Evolutionary conservation across 30 jellyfish, hydroid and myxozoan species (phyloP).

Genomic region (Nemopilema nomurai): DNA sequence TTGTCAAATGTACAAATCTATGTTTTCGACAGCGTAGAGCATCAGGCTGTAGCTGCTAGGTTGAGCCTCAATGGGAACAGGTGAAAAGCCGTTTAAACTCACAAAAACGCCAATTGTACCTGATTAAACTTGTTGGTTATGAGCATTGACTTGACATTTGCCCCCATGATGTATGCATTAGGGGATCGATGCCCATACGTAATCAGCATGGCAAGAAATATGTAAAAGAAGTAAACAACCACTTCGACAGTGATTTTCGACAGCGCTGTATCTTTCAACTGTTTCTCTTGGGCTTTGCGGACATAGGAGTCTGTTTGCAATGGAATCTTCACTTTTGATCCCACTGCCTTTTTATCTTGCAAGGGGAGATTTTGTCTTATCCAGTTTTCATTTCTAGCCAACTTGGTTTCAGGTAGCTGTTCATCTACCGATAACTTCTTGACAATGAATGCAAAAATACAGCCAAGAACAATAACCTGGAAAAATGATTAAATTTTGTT

Average conservation of each 20-base stretch:
- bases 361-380: constrained; percentile 18
- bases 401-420: constrained; percentile 49
- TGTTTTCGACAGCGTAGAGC: too few relatives aligned
- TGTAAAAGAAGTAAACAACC: constrained; percentile 47
- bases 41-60: too few relatives aligned
- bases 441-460: constrained; percentile 64
- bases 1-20: too few relatives aligned
- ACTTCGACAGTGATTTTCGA: constrained; percentile 51
- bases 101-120: constrained; percentile 32
- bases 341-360: constrained; percentile 7
- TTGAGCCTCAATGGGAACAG: too few relatives aligned
- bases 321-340: constrained; percentile 35
- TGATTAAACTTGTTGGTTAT: constrained; percentile 64
- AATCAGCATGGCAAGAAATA: constrained; percentile 64
- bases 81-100: background rate
- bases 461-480: constrained; percentile 73
- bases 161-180: constrained; percentile 64
- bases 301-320: constrained; percentile 35
- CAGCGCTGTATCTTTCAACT: constrained; percentile 48
- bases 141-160: constrained; percentile 37
- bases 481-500: background rate
- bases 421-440: constrained; percentile 59
- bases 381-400: constrained; percentile 40
- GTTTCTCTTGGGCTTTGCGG: constrained; percentile 45
- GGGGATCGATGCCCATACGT: constrained; percentile 97